phyloP scores from a whole-genome alignment of 1,140 invertebrate species.

The Leptonema lineaticorne region DNA sequence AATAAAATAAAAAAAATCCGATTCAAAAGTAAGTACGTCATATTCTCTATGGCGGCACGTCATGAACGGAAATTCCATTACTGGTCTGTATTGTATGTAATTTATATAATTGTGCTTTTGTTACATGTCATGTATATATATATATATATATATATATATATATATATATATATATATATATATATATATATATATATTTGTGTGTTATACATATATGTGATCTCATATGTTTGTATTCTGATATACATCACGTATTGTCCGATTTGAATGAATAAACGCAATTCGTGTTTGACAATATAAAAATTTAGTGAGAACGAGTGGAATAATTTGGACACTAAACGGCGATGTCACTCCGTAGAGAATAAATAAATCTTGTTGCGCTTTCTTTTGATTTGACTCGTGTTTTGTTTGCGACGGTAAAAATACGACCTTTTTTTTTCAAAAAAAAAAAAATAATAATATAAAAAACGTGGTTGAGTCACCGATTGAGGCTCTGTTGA shows the following conservation, averaged over 20 bases:
- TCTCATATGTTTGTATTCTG: neutral
- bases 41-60: constrained; percentile 9
- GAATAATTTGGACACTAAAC: too few species aligned
- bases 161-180: neutral
- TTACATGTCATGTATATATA: neutral
- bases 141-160: neutral
- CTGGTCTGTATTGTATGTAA: constrained; percentile 15
- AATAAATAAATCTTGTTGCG: too few species aligned
- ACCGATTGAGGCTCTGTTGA: too few species aligned
- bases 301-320: constrained; percentile 1
- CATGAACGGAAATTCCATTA: constrained; percentile 18
- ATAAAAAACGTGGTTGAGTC: too few species aligned
- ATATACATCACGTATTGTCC: constrained; percentile 1
- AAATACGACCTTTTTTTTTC: too few species aligned
- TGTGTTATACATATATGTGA: too few species aligned
- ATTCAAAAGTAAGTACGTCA: too few species aligned
- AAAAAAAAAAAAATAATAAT: too few species aligned
- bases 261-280: constrained; percentile 8
- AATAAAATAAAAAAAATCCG: too few species aligned
- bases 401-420: too few species aligned
- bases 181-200: neutral
- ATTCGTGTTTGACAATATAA: constrained; percentile 2
- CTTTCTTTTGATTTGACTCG: too few species aligned
- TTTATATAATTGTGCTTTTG: constrained; percentile 19
- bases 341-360: too few species aligned